Percentiles rank a stretch among this genome's conserved stretches.
Evolutionary conservation across 64 coral and sea anemone genomes (phyloP).

Genomic region (Montipora sp.): DNA sequence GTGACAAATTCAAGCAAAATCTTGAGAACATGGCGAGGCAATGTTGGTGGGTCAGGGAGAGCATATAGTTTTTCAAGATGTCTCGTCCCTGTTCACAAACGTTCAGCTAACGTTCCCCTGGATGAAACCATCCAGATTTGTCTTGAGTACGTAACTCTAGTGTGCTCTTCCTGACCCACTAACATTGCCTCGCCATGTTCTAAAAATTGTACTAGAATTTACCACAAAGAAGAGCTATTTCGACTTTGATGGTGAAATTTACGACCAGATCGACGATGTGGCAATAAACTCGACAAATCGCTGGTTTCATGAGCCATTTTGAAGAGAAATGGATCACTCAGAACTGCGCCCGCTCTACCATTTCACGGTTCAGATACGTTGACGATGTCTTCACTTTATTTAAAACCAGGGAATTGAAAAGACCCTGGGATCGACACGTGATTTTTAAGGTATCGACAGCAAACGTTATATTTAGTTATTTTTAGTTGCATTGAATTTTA

Average conservation of each 20-base stretch:
- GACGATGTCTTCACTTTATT: slow-evolving; percentile 13
- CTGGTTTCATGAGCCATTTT: slow-evolving; percentile 5
- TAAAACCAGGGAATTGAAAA: background rate
- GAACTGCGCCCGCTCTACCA: too few relatives aligned
- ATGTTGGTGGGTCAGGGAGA: too few relatives aligned
- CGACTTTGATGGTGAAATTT: background rate
- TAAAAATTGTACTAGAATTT: slow-evolving; percentile 24
- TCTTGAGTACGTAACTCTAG: slow-evolving; percentile 6
- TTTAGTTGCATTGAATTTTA: too few relatives aligned
- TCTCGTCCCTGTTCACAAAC: background rate
- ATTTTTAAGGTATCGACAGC: too few relatives aligned
- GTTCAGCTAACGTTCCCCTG: slow-evolving; percentile 3
- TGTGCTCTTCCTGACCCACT: slow-evolving; percentile 23
- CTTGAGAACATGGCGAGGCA: too few relatives aligned
- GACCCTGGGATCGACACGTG: too few relatives aligned
- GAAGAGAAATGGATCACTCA: slow-evolving; percentile 6
- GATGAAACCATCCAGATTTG: slow-evolving; percentile 35
- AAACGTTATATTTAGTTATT: too few relatives aligned
- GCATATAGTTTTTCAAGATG: background rate
- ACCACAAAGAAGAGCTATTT: slow-evolving; percentile 9
- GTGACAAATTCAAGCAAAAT: too few relatives aligned
- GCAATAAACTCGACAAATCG: background rate
- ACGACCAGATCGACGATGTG: background rate
- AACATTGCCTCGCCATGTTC: background rate
- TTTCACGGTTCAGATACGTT: background rate